These are phyloP conservation scores for Nylanderia fulva DNA, from an alignment of 1,140 invertebrate species.

Conservation along the genomic window DNA sequence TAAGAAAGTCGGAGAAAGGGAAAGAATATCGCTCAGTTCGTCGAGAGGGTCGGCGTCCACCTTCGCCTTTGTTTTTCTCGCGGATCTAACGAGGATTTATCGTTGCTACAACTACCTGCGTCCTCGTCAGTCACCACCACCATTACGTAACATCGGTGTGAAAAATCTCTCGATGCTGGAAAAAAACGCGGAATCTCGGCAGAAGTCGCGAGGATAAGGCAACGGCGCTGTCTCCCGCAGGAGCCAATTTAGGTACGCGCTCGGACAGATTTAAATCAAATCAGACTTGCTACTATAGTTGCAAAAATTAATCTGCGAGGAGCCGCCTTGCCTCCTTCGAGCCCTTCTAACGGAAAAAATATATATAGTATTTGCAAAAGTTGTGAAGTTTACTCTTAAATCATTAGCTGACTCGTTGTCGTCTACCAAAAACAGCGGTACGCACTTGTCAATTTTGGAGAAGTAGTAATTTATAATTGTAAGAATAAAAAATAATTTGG, in stretches of 20 bases:
- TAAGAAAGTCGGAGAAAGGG: conserved; percentile 35
- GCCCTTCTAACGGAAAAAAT: neutral
- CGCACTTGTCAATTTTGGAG: neutral
- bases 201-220: conserved; percentile 31
- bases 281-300: conserved; percentile 27
- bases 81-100: conserved; percentile 82
- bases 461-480: conserved; percentile 9
- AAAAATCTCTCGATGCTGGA: conserved; percentile 49
- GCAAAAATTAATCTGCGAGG: conserved; percentile 14
- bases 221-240: conserved; percentile 33
- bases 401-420: neutral
- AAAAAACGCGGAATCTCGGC: conserved; percentile 32
- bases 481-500: neutral
- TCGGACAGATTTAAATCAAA: conserved; percentile 61
- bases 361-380: neutral
- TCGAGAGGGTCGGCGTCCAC: conserved; percentile 36
- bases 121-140: conserved; percentile 30
- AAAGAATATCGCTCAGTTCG: conserved; percentile 52
- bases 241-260: conserved; percentile 56
- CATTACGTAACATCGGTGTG: neutral
- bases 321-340: neutral
- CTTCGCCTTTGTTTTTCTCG: conserved; percentile 77
- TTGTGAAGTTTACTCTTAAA: conserved; percentile 29
- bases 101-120: conserved; percentile 49
- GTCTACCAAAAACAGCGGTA: neutral